Evolutionary conservation across 2,888 invertebrate genomes (phyloP), one percentile per base, ranked within the genome.

Genomic region (Drosophila glabriapex): DNA sequence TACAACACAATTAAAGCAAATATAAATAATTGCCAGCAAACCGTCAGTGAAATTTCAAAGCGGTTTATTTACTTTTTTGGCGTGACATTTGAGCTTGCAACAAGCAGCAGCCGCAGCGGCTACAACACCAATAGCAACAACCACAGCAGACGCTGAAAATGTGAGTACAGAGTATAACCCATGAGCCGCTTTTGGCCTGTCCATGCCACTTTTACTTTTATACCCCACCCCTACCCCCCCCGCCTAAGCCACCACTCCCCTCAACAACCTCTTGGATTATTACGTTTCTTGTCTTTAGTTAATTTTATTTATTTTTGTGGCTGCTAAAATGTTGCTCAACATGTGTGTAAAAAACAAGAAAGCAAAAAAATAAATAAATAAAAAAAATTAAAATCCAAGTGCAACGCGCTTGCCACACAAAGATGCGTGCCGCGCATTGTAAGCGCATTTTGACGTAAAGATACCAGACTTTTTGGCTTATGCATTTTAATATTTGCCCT

Each of bases 31-130:
- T 68, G 67, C 37, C 39, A 74, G 25, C 46, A 25, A 25, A 25
- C 39, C 74, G 50, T 28, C 55, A 73, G 79, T 78, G 79, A 62
- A 77, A 69, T 63, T 68, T 73, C 25, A 33, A 28, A 74, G 74
- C 74, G 66, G 64, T 74, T 77, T 63, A 53, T 77, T 56, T 72
- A 50, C 54, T 71, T 61, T 59, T 69, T 71, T 43, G 55, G 49
- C 56, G 62, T 77, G 81, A 77, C 69, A 73, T 70, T 73, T 76
- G 72, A 67, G 72, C 68, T 67, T 77, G 77, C 80, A 69, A 79
- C 80, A 76, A 77, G 66, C 78, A 53, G 43, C 66, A 66, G 46
- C 16, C 60, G 28, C 55, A 37, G 31, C 54, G 67, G 35, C 37
- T 28, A 43, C 39, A 53, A 19, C 55, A n/a, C n/a, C n/a, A 63